Percentiles rank a stretch among this genome's conserved stretches.
phyloP scores from a whole-genome alignment of 2,888 invertebrate genomes.

The Buathra laborator region DNA sequence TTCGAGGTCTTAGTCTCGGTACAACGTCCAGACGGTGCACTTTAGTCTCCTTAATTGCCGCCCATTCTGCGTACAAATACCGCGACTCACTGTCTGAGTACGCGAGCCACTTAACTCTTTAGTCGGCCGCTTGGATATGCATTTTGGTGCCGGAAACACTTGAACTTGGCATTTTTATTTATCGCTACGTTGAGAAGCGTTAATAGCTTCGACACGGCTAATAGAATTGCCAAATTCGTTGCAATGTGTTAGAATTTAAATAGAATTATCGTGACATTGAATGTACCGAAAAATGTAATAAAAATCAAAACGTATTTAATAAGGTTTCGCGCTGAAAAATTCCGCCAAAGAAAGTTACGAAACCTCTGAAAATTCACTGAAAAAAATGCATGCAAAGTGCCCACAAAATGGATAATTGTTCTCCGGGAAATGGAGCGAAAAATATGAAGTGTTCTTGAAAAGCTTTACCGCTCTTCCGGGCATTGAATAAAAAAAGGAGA shows the following conservation, averaged over 20 bases:
- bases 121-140: conserved; percentile 12
- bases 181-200: neutral
- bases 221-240: neutral
- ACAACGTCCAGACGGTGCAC: conserved; percentile 47
- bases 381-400: too few relatives aligned
- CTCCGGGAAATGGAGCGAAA: too few relatives aligned
- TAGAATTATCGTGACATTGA: neutral
- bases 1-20: neutral
- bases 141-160: conserved; percentile 6
- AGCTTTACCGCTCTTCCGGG: too few relatives aligned
- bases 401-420: too few relatives aligned
- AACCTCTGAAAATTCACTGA: too few relatives aligned
- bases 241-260: neutral
- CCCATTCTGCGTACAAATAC: conserved; percentile 70
- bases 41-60: conserved; percentile 76
- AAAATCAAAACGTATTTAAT: neutral
- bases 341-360: too few relatives aligned
- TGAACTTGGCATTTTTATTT: conserved; percentile 21
- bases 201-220: neutral
- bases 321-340: too few relatives aligned
- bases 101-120: conserved; percentile 26
- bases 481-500: too few relatives aligned
- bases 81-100: conserved; percentile 33
- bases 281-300: neutral
- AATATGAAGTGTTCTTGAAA: too few relatives aligned